Percentiles rank a stretch among this genome's conserved stretches.
phyloP scores from a whole-genome alignment of 2,888 invertebrate genomes.

The Agapostemon virescens region DNA sequence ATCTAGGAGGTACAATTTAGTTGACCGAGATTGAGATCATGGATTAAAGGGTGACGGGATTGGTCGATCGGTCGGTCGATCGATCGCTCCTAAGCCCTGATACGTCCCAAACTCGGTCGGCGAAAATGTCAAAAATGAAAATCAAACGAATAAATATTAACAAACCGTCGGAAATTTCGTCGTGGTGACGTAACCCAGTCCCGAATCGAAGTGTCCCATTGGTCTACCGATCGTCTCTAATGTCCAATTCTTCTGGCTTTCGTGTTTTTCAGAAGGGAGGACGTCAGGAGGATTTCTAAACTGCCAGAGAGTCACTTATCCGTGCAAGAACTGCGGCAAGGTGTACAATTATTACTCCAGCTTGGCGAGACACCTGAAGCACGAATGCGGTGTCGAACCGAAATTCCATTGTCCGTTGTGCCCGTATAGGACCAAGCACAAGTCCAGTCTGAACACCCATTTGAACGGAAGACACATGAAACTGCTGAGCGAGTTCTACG shows the following conservation, averaged over 20 bases:
- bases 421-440: slow-evolving; percentile 78
- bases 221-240: slow-evolving; percentile 47
- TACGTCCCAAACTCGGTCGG: neutral
- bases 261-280: slow-evolving; percentile 70
- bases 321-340: slow-evolving; percentile 81
- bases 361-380: slow-evolving; percentile 79
- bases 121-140: neutral
- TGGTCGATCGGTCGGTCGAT: too few relatives aligned
- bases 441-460: slow-evolving; percentile 78
- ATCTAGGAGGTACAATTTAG: neutral
- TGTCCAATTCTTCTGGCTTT: slow-evolving; percentile 50
- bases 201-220: slow-evolving; percentile 26
- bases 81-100: neutral
- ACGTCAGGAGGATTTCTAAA: slow-evolving; percentile 61
- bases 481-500: slow-evolving; percentile 69
- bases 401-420: slow-evolving; percentile 81
- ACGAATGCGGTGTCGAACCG: slow-evolving; percentile 82
- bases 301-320: slow-evolving; percentile 71
- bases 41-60: neutral
- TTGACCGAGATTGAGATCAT: neutral
- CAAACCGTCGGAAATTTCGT: neutral
- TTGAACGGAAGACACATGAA: slow-evolving; percentile 78
- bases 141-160: neutral
- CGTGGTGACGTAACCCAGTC: neutral
- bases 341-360: slow-evolving; percentile 80